Evolutionary conservation across 2,797 vertebrate genomes (phyloP).

Genomic region (Picus viridis): DNA sequence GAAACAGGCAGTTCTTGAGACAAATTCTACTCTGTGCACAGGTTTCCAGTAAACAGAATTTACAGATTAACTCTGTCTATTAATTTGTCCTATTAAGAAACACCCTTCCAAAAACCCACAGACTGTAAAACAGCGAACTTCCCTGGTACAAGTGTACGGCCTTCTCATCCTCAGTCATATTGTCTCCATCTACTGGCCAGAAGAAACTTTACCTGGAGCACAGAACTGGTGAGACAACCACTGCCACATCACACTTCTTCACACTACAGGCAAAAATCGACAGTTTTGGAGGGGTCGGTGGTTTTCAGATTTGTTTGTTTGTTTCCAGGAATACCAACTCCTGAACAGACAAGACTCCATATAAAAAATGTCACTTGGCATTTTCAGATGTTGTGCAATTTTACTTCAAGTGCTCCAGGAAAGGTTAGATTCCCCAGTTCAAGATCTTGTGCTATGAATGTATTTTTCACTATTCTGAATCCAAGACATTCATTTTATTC

Average conservation of each 20-base stretch:
- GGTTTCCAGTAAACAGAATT: not conserved
- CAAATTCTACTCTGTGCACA: not conserved
- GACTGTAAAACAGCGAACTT: not conserved
- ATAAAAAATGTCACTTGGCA: not conserved
- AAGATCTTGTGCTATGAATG: not conserved
- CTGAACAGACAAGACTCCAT: not conserved
- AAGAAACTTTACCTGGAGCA: not conserved
- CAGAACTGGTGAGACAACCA: not conserved
- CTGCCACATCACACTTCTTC: not conserved
- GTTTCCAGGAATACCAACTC: not conserved
- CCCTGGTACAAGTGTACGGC: rapidly evolving
- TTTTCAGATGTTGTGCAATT: not conserved
- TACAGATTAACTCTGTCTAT: not conserved
- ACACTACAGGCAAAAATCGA: not conserved
- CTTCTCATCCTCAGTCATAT: not conserved
- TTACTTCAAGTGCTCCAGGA: not conserved
- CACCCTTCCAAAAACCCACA: not conserved
- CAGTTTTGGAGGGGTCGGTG: rapidly evolving
- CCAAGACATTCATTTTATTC: not conserved
- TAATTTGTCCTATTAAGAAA: not conserved
- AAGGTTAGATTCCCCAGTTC: not conserved
- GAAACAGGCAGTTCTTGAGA: not conserved
- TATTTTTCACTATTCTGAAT: not conserved
- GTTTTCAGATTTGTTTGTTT: not conserved
- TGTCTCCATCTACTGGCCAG: constrained; percentile 61